Base-by-base conservation (phyloP, 2,797 vertebrate genomes). In the Scleropages formosus region DNA sequence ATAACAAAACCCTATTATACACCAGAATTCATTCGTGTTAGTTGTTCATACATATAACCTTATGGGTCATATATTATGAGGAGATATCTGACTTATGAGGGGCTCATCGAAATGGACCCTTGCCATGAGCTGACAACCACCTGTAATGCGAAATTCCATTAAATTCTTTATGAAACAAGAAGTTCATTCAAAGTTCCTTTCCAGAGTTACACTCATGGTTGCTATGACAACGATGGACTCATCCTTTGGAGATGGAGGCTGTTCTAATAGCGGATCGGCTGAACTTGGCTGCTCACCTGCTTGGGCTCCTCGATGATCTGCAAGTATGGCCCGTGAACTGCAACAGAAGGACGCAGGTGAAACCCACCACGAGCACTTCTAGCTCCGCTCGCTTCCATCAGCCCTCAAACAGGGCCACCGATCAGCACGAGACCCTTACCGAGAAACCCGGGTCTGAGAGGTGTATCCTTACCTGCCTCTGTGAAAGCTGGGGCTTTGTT, bases 281-380 rank as follows among this genome's bases (percentile, higher is more conserved):
- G n/a, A n/a, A n/a, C n/a, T n/a, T n/a, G n/a, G n/a, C n/a, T 20
- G n/a, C 85, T 91, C 85, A 98, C 97, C 94, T 99, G 95, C 88
- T 98, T 99, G 20, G 97, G 97, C 83, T 99, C 96, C 80, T 98
- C 97, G 0, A 99, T 94, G 75, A 99, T 98, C 75, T 95, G 93
- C 62, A 99, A 88, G 79, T 95, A 97, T 0, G 97, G 96, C n/a
- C 95, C 95, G 77, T 96, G 92, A 84, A 84, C 97, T 98, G 84
- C 51, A 88, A 84, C 64, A 59, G 22, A 66, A 71, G 65, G 56
- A 67, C 31, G 39, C n/a, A 26, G 18, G 4, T 24, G 20, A 44
- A 53, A 9, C 18, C 31, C 18, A 44, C 72, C 62, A 65, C 24
- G 20, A 12, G 16, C 6, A 44, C 20, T 11, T 20, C 24, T 56